Conservation (phyloP, 2,888 invertebrate species). For the Pemphredon lugubris region DNA sequence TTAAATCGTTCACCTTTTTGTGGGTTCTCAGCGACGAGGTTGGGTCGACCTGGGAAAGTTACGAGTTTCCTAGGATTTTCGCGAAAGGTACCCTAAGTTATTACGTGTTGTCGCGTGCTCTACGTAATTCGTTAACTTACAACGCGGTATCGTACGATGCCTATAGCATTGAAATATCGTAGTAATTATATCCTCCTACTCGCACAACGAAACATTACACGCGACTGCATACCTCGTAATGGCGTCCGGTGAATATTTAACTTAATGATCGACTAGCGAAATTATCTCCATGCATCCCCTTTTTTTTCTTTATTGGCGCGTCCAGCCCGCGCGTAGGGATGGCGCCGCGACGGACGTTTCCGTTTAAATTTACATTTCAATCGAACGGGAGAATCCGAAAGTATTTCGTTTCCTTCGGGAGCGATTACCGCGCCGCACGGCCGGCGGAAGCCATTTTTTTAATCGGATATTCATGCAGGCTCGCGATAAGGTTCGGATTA, state of each 20-base stretch:
- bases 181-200: conserved; percentile 30
- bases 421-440: background rate
- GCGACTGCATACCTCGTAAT: conserved; percentile 33
- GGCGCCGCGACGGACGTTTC: too few species aligned
- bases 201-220: conserved; percentile 24
- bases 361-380: background rate
- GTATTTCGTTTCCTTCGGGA: background rate
- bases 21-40: conserved; percentile 9
- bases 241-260: conserved; percentile 12
- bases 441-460: background rate
- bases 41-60: conserved; percentile 1
- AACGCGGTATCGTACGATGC: conserved; percentile 29
- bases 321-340: background rate
- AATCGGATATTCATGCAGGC: background rate
- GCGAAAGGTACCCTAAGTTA: conserved; percentile 44
- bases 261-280: conserved; percentile 22
- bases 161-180: conserved; percentile 37
- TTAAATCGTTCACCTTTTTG: too few species aligned
- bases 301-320: conserved; percentile 2
- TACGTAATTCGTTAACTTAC: conserved; percentile 57
- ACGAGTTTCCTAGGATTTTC: conserved; percentile 25
- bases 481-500: background rate
- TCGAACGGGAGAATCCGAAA: background rate
- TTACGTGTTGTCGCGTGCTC: conserved; percentile 65
- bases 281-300: conserved; percentile 18